Percentiles rank a stretch among this genome's conserved stretches.
Evolutionary conservation across 2,888 invertebrate species (phyloP).

Genomic region (Philonicus albiceps): DNA sequence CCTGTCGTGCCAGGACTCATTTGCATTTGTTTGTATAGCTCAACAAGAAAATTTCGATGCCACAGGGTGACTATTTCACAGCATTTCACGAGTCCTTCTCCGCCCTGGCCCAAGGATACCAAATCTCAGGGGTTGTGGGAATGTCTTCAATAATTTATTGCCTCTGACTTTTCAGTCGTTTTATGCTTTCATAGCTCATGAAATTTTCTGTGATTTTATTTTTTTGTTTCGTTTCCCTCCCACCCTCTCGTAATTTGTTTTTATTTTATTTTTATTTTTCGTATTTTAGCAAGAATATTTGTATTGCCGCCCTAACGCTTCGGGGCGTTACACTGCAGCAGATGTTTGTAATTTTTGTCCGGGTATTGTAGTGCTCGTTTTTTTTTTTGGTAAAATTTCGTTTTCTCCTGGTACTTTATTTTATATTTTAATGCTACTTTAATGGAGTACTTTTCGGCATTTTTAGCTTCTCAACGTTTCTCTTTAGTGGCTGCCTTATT

Average conservation of each 20-base stretch:
- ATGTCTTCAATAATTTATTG: constrained; percentile 37
- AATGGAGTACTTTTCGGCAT: constrained; percentile 25
- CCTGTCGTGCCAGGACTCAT: constrained; percentile 10
- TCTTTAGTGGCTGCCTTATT: background rate
- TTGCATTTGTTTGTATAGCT: constrained; percentile 13
- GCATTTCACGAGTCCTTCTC: background rate
- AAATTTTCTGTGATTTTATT: constrained; percentile 34
- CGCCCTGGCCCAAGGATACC: background rate
- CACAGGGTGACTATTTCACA: background rate
- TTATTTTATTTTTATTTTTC: background rate
- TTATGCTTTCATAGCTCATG: constrained; percentile 32
- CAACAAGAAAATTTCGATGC: background rate
- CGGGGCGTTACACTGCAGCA: background rate
- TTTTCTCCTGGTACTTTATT: background rate
- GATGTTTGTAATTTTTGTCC: constrained; percentile 22
- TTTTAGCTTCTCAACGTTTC: background rate
- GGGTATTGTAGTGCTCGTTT: background rate
- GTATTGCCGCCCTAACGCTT: background rate
- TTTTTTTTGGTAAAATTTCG: background rate
- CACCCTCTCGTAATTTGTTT: background rate
- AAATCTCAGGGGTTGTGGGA: background rate
- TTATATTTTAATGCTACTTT: constrained; percentile 19
- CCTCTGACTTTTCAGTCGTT: constrained; percentile 25
- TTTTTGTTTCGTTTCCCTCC: too few relatives aligned
- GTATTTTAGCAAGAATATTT: background rate